Evolutionary conservation across 2,797 vertebrate genomes (phyloP).

Genomic region (Sebastes wilsoni): DNA sequence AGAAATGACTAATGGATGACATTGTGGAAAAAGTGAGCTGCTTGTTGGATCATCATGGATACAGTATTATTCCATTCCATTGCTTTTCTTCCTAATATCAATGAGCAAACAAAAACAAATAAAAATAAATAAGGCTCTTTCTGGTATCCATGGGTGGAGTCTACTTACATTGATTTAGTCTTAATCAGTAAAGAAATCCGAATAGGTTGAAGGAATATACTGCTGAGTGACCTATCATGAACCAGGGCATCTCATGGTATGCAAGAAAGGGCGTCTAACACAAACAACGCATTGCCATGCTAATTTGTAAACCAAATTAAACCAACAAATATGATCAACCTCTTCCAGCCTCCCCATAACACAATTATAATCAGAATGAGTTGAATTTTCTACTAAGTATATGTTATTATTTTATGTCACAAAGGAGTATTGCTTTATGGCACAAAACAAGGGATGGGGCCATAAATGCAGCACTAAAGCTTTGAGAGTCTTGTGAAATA

Average conservation of each 20-base stretch:
- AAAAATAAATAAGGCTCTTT: not conserved
- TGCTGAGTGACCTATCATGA: not conserved
- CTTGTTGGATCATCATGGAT: conserved; percentile 20
- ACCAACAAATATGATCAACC: not conserved
- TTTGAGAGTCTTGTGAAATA: too few relatives aligned
- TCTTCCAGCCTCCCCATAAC: not conserved
- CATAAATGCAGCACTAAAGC: too few relatives aligned
- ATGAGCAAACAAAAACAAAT: conserved; percentile 26
- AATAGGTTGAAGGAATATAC: not conserved
- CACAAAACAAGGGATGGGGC: too few relatives aligned
- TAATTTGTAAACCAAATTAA: not conserved
- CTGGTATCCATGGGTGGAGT: conserved; percentile 13
- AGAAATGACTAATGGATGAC: conserved; percentile 49
- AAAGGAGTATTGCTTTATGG: not conserved
- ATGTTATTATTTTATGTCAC: not conserved
- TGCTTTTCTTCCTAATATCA: conserved; percentile 23
- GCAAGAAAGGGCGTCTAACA: not conserved
- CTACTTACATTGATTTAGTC: not conserved
- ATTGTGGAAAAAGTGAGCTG: conserved; percentile 61
- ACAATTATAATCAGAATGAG: not conserved
- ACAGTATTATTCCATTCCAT: conserved; percentile 4
- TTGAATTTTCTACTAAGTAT: not conserved
- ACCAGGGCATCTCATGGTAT: not conserved
- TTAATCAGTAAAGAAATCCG: not conserved
- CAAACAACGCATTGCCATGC: not conserved